phyloP scores from a whole-genome alignment of 2,888 invertebrate genomes.

The Mesochorus sp. region DNA sequence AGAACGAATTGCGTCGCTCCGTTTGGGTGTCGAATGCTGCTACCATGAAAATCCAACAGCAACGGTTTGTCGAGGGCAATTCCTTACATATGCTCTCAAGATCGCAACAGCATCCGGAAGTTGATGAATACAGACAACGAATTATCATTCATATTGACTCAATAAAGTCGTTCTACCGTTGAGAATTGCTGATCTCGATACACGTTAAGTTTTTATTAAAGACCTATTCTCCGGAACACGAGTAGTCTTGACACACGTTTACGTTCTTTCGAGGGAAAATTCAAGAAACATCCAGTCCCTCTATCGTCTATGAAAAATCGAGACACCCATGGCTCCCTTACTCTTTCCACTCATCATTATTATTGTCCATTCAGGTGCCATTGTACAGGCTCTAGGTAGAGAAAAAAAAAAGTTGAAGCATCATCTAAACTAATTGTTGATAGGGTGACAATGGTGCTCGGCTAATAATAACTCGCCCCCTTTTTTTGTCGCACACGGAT shows the following conservation, averaged over 20 bases:
- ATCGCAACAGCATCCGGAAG: slow-evolving; percentile 43
- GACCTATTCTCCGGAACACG: not conserved
- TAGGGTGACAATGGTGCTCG: slow-evolving; percentile 76
- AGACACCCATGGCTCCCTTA: not conserved
- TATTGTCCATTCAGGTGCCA: slow-evolving; percentile 27
- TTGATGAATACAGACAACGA: not conserved
- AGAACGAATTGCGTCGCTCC: slow-evolving; percentile 8
- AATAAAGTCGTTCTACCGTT: slow-evolving; percentile 1
- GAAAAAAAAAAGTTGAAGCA: slow-evolving; percentile 70
- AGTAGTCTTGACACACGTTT: not conserved
- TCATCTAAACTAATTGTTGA: slow-evolving; percentile 80
- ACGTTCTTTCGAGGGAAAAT: slow-evolving; percentile 1
- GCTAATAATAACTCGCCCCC: slow-evolving; percentile 76
- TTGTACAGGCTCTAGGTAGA: not conserved
- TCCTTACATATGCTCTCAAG: not conserved
- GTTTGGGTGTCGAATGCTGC: not conserved
- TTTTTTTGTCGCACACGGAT: slow-evolving; percentile 32
- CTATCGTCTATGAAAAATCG: not conserved
- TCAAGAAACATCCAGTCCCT: not conserved
- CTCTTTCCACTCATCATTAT: slow-evolving; percentile 9
- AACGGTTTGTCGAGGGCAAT: not conserved
- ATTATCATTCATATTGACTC: slow-evolving; percentile 24
- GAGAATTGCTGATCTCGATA: slow-evolving; percentile 28
- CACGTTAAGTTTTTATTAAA: slow-evolving; percentile 10
- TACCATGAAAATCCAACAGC: slow-evolving; percentile 14